These are phyloP conservation scores for Euplexia lucipara DNA, from an alignment of 2,888 invertebrate genomes.

Conservation along the genomic window DNA sequence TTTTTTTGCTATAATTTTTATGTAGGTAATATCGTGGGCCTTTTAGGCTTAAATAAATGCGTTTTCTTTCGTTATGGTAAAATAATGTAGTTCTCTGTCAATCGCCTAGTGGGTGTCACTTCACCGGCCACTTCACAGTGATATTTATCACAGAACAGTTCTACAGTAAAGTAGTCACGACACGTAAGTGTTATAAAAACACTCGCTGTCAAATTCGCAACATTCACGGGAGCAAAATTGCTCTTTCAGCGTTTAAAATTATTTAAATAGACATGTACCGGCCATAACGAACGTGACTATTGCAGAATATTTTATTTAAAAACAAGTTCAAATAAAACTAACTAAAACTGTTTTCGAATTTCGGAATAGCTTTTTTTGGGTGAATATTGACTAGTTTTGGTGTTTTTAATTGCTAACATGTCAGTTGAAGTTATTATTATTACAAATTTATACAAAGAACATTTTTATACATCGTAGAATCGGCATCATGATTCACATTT, in stretches of 20 bases:
- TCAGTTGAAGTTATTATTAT: too few species aligned
- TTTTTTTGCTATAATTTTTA: too few species aligned
- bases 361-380: background rate
- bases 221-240: conserved; percentile 39
- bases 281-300: conserved; percentile 37
- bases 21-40: too few species aligned
- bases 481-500: too few species aligned
- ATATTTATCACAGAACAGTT: too few species aligned
- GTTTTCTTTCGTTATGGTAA: too few species aligned
- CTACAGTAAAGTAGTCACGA: conserved; percentile 36
- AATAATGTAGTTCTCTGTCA: too few species aligned
- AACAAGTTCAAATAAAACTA: background rate
- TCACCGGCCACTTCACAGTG: too few species aligned
- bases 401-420: background rate
- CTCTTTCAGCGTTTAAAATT: conserved; percentile 41
- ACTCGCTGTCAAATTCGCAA: conserved; percentile 27
- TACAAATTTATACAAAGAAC: too few species aligned
- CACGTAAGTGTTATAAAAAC: conserved; percentile 43
- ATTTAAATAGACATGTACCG: conserved; percentile 49
- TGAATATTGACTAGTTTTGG: background rate
- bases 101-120: too few species aligned
- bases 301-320: conserved; percentile 1
- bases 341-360: conserved; percentile 10
- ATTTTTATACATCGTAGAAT: too few species aligned
- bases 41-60: too few species aligned